These are phyloP conservation scores for Chelonoidis abingdonii DNA, from an alignment of 2,113 vertebrate genomes.

Conservation along the genomic window DNA sequence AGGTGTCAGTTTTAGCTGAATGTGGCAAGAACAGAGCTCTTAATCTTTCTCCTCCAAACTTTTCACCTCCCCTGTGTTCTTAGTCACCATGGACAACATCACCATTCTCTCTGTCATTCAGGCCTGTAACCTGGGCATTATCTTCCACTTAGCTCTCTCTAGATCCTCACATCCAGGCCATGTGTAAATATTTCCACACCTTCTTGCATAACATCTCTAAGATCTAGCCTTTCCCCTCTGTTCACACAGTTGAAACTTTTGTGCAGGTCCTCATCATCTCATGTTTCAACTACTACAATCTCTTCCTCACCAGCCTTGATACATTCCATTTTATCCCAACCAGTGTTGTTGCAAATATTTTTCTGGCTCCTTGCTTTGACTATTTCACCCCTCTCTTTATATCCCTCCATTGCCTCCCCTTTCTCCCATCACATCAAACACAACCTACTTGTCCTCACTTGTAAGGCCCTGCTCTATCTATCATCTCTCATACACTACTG, in stretches of 20 bases:
- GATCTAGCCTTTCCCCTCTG: not conserved
- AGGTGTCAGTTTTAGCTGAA: not conserved
- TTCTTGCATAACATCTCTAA: not conserved
- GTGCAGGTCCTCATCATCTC: not conserved
- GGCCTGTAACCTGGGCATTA: not conserved
- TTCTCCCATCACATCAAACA: not conserved
- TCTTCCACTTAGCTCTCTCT: not conserved
- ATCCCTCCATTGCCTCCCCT: not conserved
- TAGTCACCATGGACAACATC: not conserved
- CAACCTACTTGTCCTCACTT: not conserved
- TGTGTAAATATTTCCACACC: not conserved
- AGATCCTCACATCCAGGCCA: not conserved
- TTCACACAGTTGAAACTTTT: not conserved
- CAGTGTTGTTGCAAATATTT: not conserved
- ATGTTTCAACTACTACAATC: not conserved
- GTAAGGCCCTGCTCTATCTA: not conserved
- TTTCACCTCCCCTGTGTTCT: not conserved
- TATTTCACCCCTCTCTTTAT: not conserved
- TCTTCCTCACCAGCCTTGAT: not conserved
- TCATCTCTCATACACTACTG: not conserved
- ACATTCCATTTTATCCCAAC: not conserved
- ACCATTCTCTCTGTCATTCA: not conserved
- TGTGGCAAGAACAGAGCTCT: not conserved
- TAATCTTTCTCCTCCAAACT: not conserved
- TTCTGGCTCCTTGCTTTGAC: not conserved